Evolutionary conservation across 1,140 invertebrate species (phyloP), one percentile per base, ranked within the genome.

Genomic region (Saccostrea echinata): DNA sequence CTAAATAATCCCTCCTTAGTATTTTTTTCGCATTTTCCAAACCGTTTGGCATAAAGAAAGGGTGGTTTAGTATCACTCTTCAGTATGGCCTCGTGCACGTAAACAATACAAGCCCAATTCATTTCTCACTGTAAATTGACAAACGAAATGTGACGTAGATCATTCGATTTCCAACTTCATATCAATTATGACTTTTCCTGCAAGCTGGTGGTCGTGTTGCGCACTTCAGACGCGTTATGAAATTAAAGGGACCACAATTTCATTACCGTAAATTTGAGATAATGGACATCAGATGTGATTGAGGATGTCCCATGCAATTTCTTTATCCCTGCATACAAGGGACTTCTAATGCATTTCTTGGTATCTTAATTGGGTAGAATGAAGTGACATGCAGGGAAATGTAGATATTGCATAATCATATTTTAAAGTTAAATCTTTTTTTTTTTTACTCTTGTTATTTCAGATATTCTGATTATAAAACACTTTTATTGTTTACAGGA

Each of bases 191-290:
- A 30, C 13, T 24, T 76, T 16, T 76, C 30, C 30, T 76, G 27
- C 30, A 33, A 18, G 68, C 68, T 33, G 68, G 13, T 76, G 27
- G 68, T 30, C 24, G 11, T 27, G 30, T 16, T 18, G 4, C 27
- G 27, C 24, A 33, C 68, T 27, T 30, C 18, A 16, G 27, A 76
- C 12, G 27, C 12, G 68, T 30, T 30, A 76, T 76, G 27, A 30
- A 76, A 30, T 76, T 3, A 33, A 33, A 30, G 16, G 68, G 13
- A 30, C 68, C 30, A 76, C 68, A 76, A 76, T 76, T 27, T 76
- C 68, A 76, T 76, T 76, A 76, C 30, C 68, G 68, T 76, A 76
- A 76, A 27, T 76, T 33, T 76, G 27, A 13, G 68, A 30, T 76
- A 76, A 76, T 76, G 68, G 68, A 30, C 33, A 76, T 76, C 13